Percentiles rank a stretch among this genome's conserved stretches.
phyloP scores from a whole-genome alignment of 2,797 vertebrate genomes.

The Catharus ustulatus region DNA sequence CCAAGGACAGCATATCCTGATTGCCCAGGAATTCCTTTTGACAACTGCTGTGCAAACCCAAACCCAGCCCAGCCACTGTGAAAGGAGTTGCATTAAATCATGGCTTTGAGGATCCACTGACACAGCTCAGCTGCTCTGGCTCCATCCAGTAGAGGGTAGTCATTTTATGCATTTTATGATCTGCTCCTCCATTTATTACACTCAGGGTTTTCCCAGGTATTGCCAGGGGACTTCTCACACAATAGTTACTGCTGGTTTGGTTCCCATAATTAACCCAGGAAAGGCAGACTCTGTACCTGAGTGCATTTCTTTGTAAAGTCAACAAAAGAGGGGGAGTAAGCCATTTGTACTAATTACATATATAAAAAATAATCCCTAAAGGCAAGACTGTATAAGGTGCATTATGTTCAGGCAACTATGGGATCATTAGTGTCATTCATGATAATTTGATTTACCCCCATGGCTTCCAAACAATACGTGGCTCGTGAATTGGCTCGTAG shows the following conservation, averaged over 20 bases:
- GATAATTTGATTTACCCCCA: constrained; percentile 55
- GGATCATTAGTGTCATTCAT: constrained; percentile 50
- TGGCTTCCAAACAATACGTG: constrained; percentile 49
- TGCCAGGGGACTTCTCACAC: constrained; percentile 1
- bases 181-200: background rate
- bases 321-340: constrained; percentile 31
- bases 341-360: constrained; percentile 29
- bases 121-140: background rate
- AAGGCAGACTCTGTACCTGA: constrained; percentile 47
- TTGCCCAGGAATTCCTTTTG: background rate
- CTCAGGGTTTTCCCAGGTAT: background rate
- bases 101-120: background rate
- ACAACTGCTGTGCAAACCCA: background rate
- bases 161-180: background rate
- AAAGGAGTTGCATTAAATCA: background rate
- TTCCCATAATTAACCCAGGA: constrained; percentile 37
- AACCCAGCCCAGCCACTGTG: background rate
- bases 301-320: constrained; percentile 40
- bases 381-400: background rate
- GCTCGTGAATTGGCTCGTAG: background rate
- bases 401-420: constrained; percentile 52
- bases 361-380: constrained; percentile 11
- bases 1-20: background rate
- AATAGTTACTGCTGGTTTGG: background rate
- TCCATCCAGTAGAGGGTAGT: constrained; percentile 20